Conservation (phyloP, 2,113 vertebrate genomes). For the Arvicanthis niloticus region DNA sequence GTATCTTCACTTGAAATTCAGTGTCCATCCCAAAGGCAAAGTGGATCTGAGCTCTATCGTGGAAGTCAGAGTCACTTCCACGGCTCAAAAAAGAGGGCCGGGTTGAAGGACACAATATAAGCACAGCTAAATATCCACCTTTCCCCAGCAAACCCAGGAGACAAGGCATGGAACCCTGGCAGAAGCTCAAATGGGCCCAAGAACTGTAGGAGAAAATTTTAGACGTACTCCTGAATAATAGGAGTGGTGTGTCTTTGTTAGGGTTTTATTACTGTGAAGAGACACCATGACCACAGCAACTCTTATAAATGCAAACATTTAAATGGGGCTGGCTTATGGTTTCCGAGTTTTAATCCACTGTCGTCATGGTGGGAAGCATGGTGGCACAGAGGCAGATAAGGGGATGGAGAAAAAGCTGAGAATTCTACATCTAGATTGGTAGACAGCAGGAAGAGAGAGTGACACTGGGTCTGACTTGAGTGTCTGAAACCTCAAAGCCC, state of each 20-base stretch:
- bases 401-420: not conserved
- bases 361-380: not conserved
- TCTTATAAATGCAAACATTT: too few species aligned
- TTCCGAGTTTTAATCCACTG: not conserved
- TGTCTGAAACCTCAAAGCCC: not conserved
- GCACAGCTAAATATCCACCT: not conserved
- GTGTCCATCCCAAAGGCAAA: not conserved
- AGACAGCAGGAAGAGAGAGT: not conserved
- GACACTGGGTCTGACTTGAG: not conserved
- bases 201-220: not conserved
- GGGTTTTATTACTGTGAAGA: not conserved
- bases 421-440: not conserved
- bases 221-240: not conserved
- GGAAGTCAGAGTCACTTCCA: not conserved
- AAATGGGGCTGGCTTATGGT: too few species aligned
- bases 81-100: not conserved
- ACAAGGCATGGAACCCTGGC: not conserved
- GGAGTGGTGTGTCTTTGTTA: not conserved
- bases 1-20: not conserved
- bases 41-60: not conserved
- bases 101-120: not conserved
- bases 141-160: not conserved
- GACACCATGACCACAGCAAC: not conserved
- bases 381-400: not conserved
- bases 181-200: not conserved